phyloP scores from a whole-genome alignment of 2,113 vertebrate genomes.

The Apistogramma diplotaenia region DNA sequence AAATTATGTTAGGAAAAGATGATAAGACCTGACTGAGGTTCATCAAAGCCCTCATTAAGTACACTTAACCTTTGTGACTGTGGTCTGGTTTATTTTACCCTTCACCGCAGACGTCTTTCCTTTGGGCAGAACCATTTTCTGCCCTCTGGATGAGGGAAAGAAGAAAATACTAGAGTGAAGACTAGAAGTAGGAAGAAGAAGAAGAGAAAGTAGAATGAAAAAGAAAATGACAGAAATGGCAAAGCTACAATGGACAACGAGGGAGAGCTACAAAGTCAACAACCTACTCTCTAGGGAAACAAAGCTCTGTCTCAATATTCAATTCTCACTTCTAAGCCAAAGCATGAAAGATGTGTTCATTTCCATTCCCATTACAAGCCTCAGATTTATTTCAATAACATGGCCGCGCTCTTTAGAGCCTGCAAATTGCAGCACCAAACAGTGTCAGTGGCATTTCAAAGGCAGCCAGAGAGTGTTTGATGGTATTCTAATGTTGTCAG shows the following conservation, averaged over 20 bases:
- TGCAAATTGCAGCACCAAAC: constrained; percentile 72
- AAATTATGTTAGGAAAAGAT: too few relatives aligned
- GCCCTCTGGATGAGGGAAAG: constrained; percentile 15
- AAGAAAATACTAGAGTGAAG: neutral
- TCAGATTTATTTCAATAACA: constrained; percentile 78
- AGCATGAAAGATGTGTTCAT: constrained; percentile 73
- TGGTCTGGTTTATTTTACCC: constrained; percentile 30
- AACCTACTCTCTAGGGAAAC: constrained; percentile 53
- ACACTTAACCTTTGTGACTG: constrained; percentile 55
- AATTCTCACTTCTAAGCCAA: constrained; percentile 58
- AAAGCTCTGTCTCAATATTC: constrained; percentile 52
- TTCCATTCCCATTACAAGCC: constrained; percentile 74
- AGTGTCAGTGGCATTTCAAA: constrained; percentile 76
- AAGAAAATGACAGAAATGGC: constrained; percentile 9
- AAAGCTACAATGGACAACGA: constrained; percentile 17
- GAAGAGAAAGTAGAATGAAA: neutral
- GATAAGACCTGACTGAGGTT: constrained; percentile 18
- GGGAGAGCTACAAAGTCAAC: constrained; percentile 57
- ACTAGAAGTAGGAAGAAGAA: neutral
- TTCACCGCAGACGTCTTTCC: constrained; percentile 27
- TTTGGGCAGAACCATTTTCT: constrained; percentile 19
- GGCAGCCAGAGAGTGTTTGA: constrained; percentile 69
- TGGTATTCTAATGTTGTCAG: constrained; percentile 76
- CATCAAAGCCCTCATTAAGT: constrained; percentile 58
- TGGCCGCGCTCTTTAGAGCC: constrained; percentile 55